Base-by-base conservation (phyloP, 2,113 vertebrate genomes). In the Sprattus sprattus region DNA sequence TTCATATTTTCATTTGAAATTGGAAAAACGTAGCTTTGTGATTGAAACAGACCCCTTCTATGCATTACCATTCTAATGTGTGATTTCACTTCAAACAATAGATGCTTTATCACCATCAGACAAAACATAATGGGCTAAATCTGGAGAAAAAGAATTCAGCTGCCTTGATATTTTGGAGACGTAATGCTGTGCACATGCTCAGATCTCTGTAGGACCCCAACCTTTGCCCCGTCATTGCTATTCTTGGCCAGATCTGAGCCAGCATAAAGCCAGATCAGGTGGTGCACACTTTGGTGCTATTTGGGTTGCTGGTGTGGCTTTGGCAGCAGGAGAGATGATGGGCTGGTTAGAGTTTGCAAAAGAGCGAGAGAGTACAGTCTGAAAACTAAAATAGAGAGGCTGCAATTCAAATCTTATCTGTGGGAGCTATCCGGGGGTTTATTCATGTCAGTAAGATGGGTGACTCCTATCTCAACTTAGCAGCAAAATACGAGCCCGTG, bases 41-140 rank as follows among this genome's bases (percentile, higher is more conserved):
- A 78, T 39, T 78, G 71, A 28, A 78, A 78, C 71, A 78, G 32
- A 78, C 71, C 71, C 71, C 28, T 32, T 28, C 32, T 78, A 32
- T 11, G 11, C 10, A 32, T 32, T 32, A 32, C 71, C 71, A 78
- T 39, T 39, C 0, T 39, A 78, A 32, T 78, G 28, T 16, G 71
- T 32, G 39, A 39, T 78, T 78, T 78, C 9, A 32, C 71, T 78
- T 78, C 10, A 78, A 28, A 78, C 32, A 89, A 91, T 89, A 90
- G 88, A 85, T 81, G 87, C 87, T 89, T 86, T 32, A 89, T 88
- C 64, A 86, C 3, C 81, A 85, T 82, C 87, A 85, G 39, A 82
- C 81, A 60, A 45, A 16, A 83, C 22, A 81, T 22, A 54, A 78
- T 49, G 50, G 64, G 60, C 57, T 52, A 28, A 85, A 91, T 78